phyloP scores from a whole-genome alignment of 2,888 invertebrate species.

The Lithophane ornitopus region DNA sequence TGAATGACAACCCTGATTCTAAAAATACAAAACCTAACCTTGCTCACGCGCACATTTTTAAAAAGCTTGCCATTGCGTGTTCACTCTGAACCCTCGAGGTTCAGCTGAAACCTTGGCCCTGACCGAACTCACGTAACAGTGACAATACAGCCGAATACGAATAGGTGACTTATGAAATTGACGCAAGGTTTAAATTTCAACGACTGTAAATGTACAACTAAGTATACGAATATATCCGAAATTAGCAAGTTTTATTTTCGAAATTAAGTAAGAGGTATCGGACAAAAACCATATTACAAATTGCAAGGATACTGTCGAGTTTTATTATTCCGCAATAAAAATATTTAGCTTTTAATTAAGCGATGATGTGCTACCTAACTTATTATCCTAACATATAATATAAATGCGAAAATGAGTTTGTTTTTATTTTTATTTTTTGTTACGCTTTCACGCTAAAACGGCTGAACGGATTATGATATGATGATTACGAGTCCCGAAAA shows the following conservation, averaged over 20 bases:
- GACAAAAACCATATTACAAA: neutral
- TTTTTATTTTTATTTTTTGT: no score
- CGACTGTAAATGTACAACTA: neutral
- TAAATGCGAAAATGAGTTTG: no score
- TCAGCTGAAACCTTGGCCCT: conserved; percentile 49
- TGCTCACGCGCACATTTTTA: conserved; percentile 7
- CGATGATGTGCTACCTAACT: neutral
- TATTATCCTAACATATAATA: no score
- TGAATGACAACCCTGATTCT: neutral
- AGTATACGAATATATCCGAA: neutral
- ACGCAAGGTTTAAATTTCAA: conserved; percentile 1
- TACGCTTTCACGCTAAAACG: no score
- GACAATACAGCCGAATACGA: conserved; percentile 12
- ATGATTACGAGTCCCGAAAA: no score
- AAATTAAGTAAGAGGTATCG: neutral
- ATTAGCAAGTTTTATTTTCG: conserved; percentile 35
- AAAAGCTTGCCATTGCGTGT: conserved; percentile 11
- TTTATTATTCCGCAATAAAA: conserved; percentile 6
- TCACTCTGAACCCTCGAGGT: conserved; percentile 14
- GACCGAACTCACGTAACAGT: conserved; percentile 37
- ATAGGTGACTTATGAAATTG: neutral
- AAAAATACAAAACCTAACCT: conserved; percentile 37
- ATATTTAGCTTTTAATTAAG: neutral
- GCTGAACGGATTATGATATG: no score
- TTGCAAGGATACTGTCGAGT: neutral